Evolutionary conservation across 2,113 vertebrate species (phyloP), one percentile per base, ranked within the genome.

Genomic region (Turnix velox): DNA sequence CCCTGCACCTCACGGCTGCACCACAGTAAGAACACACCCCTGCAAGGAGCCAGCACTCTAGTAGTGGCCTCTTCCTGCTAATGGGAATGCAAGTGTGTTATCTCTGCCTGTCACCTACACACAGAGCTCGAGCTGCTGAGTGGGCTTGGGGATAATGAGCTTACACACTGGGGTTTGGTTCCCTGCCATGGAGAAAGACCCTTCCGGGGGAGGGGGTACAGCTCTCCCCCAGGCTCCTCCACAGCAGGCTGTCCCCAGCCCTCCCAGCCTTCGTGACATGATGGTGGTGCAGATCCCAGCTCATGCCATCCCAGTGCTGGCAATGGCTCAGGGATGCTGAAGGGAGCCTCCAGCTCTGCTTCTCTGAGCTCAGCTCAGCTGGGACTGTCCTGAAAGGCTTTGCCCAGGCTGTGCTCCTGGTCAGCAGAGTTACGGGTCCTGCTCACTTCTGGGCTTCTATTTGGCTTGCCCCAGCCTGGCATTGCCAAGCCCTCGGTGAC

Each of bases 1-100:
- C n/a, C 23, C 18, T 0, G 0, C 0, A 0, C 72, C 33, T 73
- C 58, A 42, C 31, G 18, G 52, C 54, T 54, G 66, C 23, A 8
- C 49, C 18, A 3, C 72, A 66, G 31, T 35, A 33, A 78, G 66
- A 61, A 49, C 59, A 61, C 33, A 69, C n/a, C 2, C 8, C 19
- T 37, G 43, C 0, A 1, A 43, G 73, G 71, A 59, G 35, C 79
- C 22, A 35, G 15, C 3, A 14, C 77, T 42, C 71, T 33, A 54
- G 63, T 4, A 80, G 75, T 4, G 2, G 42, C 20, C 39, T 19
- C 3, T 39, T 77, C 76, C 4, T 2, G 61, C 66, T 37, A 40
- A 78, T 10, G 35, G 75, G 15, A 68, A 59, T 5, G 18, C 33
- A 25, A 6, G 15, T 3, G 3, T 3, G 16, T 48, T 62, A 48